These are phyloP conservation scores for Enteromius thamalakanensis DNA, from an alignment of 2,797 vertebrate species.

Conservation along the genomic window DNA sequence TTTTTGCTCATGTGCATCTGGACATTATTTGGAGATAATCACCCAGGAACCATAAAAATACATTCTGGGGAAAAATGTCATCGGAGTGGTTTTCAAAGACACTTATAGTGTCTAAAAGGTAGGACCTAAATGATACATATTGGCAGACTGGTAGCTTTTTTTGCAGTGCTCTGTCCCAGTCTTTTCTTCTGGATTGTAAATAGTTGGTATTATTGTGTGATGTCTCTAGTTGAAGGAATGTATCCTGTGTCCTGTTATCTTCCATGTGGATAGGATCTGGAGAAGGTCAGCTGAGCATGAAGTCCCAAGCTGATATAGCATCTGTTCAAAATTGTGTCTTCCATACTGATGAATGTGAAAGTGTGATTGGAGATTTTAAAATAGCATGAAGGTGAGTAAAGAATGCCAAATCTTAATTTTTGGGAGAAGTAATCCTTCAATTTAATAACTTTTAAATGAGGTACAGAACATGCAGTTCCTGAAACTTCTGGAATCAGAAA, in stretches of 20 bases:
- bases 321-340: conserved; percentile 15
- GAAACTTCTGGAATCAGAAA: neutral
- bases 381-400: neutral
- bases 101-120: neutral
- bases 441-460: neutral
- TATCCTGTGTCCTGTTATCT: conserved; percentile 39
- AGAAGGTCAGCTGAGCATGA: conserved; percentile 16
- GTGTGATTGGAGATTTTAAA: neutral
- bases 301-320: conserved; percentile 19
- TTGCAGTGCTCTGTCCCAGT: neutral
- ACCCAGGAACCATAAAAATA: neutral
- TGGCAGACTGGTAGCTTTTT: neutral
- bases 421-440: neutral
- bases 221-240: conserved; percentile 44
- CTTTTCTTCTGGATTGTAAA: neutral
- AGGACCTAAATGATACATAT: neutral
- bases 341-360: conserved; percentile 4
- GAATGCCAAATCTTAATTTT: neutral
- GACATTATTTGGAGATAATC: neutral
- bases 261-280: conserved; percentile 37
- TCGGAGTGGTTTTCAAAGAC: neutral
- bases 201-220: conserved; percentile 31
- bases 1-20: neutral
- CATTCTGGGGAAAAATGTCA: neutral
- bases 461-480: neutral